Evolutionary conservation across 2,888 invertebrate genomes (phyloP).

Genomic region (Archips xylosteana): DNA sequence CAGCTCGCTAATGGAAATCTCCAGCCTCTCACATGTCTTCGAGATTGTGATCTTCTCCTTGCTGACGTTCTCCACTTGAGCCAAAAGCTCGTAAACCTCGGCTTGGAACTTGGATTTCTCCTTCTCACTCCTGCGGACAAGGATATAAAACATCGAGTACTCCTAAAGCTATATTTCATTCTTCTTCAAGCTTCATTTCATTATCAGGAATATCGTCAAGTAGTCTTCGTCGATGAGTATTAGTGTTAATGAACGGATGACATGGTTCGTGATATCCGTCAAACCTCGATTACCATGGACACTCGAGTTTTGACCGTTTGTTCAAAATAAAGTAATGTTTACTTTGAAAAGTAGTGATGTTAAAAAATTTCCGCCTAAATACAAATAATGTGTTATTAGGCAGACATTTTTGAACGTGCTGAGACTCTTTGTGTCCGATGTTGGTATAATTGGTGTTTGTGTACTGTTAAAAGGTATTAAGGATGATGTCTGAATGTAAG

Average conservation of each 20-base stretch:
- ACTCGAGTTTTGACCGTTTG: background rate
- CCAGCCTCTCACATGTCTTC: constrained; percentile 96
- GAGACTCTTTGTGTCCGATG: background rate
- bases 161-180: background rate
- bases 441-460: background rate
- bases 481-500: background rate
- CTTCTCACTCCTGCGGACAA: constrained; percentile 95
- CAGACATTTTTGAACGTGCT: background rate
- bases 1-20: constrained; percentile 95
- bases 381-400: background rate
- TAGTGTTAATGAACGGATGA: background rate
- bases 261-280: background rate
- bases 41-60: constrained; percentile 95
- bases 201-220: background rate
- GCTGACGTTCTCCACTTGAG: constrained; percentile 96
- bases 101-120: constrained; percentile 99
- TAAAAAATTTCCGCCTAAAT: background rate
- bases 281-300: background rate
- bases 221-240: background rate
- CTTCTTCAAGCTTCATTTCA: background rate
- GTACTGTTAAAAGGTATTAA: background rate
- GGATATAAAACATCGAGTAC: constrained; percentile 48
- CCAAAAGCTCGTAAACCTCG: constrained; percentile 98
- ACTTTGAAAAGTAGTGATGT: background rate
- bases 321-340: background rate